Evolutionary conservation across 2,888 invertebrate genomes (phyloP).

Genomic region (Athalia rosae): DNA sequence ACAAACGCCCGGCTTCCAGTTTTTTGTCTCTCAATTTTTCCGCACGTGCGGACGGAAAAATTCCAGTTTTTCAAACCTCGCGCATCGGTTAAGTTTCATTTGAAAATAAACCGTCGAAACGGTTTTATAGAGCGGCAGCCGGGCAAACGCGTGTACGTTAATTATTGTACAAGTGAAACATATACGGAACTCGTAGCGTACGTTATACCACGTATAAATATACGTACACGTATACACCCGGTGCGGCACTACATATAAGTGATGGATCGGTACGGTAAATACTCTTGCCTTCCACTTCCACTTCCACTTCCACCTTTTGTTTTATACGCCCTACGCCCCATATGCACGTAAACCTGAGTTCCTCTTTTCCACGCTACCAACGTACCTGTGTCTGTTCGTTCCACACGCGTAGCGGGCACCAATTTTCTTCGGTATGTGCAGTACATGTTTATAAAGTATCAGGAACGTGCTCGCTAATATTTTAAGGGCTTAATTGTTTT

Average conservation of each 20-base stretch:
- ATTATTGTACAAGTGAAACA: conserved; percentile 51
- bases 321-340: neutral
- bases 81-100: neutral
- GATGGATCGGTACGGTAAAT: conserved; percentile 10
- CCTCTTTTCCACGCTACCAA: conserved; percentile 19
- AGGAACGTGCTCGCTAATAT: conserved; percentile 68
- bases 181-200: conserved; percentile 43
- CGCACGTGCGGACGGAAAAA: neutral
- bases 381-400: neutral
- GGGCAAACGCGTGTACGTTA: conserved; percentile 42
- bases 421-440: conserved; percentile 48
- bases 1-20: neutral
- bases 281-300: conserved; percentile 50
- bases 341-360: neutral
- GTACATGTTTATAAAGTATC: conserved; percentile 67
- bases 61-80: neutral
- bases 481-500: conserved; percentile 71
- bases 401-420: neutral
- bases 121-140: conserved; percentile 46
- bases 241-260: conserved; percentile 1
- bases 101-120: conserved; percentile 40
- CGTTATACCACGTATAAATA: conserved; percentile 45
- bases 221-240: conserved; percentile 24
- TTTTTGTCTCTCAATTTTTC: neutral
- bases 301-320: conserved; percentile 41